These are phyloP conservation scores for Ctenodactylus gundi DNA, from an alignment of 2,113 vertebrate genomes.

Conservation along the genomic window DNA sequence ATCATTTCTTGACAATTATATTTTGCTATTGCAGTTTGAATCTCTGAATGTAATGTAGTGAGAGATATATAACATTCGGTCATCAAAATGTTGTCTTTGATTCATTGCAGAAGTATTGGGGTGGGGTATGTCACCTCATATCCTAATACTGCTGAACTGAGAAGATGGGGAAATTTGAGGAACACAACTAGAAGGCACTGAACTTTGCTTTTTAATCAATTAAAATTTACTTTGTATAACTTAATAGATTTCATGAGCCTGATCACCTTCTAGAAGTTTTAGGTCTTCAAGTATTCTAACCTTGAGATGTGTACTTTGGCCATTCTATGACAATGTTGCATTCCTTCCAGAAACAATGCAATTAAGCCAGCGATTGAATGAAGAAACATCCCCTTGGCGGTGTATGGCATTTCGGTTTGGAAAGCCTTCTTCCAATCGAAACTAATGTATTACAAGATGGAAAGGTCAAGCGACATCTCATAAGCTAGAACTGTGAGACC, in stretches of 20 bases:
- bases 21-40: not conserved
- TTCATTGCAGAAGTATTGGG: not conserved
- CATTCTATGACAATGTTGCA: constrained; percentile 3
- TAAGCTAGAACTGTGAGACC: not conserved
- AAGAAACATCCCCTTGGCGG: constrained; percentile 32
- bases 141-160: not conserved
- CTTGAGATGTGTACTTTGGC: not conserved
- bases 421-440: constrained; percentile 28
- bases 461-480: constrained; percentile 40
- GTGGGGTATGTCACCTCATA: not conserved
- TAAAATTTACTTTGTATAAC: constrained; percentile 51
- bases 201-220: constrained; percentile 60
- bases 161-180: constrained; percentile 17
- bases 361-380: constrained; percentile 48
- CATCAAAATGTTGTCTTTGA: not conserved
- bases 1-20: not conserved
- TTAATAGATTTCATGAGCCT: constrained; percentile 45
- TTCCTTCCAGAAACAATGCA: constrained; percentile 13
- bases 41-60: not conserved
- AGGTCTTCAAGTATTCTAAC: not conserved
- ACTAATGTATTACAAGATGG: constrained; percentile 15
- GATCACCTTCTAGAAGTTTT: not conserved
- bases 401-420: constrained; percentile 52
- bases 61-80: not conserved
- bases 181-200: not conserved